These are phyloP conservation scores for Pseudococcus jackbeardsleyi DNA, from an alignment of 2,888 invertebrate species.

Conservation along the genomic window DNA sequence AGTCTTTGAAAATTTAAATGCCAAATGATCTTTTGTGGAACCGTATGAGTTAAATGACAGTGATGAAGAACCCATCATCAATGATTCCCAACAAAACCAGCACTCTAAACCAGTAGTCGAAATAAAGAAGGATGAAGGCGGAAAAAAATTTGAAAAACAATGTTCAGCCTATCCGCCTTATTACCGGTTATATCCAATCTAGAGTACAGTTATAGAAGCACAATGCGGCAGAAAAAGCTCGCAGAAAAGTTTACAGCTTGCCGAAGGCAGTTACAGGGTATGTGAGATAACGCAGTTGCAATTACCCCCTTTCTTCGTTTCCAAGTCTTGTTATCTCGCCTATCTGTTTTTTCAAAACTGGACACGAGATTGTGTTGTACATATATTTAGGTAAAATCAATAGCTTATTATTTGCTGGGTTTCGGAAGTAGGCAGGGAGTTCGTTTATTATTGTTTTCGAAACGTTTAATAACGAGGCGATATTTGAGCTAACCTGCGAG, in stretches of 20 bases:
- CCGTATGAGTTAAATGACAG: too few relatives aligned
- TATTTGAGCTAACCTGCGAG: background rate
- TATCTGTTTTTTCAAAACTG: background rate
- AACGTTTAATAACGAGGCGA: constrained; percentile 23
- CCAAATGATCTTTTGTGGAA: too few relatives aligned
- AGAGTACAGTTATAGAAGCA: constrained; percentile 11
- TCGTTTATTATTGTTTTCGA: background rate
- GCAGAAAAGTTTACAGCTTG: constrained; percentile 60
- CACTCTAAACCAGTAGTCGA: too few relatives aligned
- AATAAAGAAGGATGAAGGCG: too few relatives aligned
- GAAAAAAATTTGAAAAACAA: background rate
- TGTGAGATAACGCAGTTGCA: constrained; percentile 55
- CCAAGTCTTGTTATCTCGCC: background rate
- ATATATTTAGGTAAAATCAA: constrained; percentile 12
- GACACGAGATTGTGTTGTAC: constrained; percentile 1
- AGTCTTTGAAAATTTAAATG: too few relatives aligned
- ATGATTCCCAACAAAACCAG: too few relatives aligned
- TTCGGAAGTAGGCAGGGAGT: background rate
- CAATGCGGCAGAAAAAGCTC: constrained; percentile 49
- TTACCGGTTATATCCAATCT: constrained; percentile 36
- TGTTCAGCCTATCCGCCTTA: constrained; percentile 17
- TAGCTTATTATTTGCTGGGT: constrained; percentile 47
- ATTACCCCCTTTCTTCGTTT: constrained; percentile 30
- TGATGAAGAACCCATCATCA: too few relatives aligned
- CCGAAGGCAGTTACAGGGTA: constrained; percentile 43